phyloP scores from a whole-genome alignment of 2,888 invertebrate species.

The Cosmia pyralina region DNA sequence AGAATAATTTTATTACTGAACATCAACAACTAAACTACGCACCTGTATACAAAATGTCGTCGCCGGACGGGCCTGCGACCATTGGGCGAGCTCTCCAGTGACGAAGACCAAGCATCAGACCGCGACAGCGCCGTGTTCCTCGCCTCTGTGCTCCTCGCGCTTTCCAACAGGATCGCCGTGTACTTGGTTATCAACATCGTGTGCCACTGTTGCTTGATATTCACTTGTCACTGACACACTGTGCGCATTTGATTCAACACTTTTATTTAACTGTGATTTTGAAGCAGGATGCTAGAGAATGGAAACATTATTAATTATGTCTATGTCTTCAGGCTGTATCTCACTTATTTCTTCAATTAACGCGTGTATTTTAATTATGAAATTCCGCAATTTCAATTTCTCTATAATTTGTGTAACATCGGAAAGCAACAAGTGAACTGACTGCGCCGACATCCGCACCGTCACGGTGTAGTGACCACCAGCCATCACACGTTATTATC shows the following conservation, averaged over 20 bases:
- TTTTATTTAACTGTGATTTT: constrained; percentile 20
- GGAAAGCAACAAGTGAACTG: constrained; percentile 74
- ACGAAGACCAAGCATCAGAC: constrained; percentile 78
- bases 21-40: constrained; percentile 27
- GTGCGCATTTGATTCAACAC: constrained; percentile 33
- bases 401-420: constrained; percentile 62
- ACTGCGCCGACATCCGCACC: constrained; percentile 71
- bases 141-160: constrained; percentile 89
- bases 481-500: constrained; percentile 78
- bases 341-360: background rate
- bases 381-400: constrained; percentile 45
- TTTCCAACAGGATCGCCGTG: constrained; percentile 92
- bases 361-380: constrained; percentile 12
- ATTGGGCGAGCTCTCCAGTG: constrained; percentile 77
- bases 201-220: constrained; percentile 52
- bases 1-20: background rate
- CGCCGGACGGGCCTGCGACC: constrained; percentile 76
- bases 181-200: constrained; percentile 93
- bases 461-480: constrained; percentile 81
- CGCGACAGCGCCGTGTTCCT: constrained; percentile 77
- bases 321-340: constrained; percentile 5
- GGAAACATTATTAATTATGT: background rate
- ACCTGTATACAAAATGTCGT: constrained; percentile 84
- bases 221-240: constrained; percentile 57
- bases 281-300: constrained; percentile 27